Evolutionary conservation across 2,113 vertebrate species (phyloP).

Genomic region (Ictalurus punctatus): DNA sequence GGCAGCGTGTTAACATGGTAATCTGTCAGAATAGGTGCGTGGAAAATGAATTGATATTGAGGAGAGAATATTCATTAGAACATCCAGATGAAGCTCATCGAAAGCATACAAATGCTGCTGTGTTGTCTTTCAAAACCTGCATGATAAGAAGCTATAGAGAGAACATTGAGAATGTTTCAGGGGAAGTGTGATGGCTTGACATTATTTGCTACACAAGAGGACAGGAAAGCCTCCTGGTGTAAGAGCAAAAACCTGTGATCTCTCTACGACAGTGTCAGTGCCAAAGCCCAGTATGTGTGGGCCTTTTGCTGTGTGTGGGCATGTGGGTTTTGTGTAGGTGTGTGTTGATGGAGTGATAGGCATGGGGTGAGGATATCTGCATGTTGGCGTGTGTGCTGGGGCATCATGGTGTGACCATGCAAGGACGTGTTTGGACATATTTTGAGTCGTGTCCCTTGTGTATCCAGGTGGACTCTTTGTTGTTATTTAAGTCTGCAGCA

Average conservation of each 20-base stretch:
- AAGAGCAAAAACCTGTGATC: constrained; percentile 29
- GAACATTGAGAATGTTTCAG: constrained; percentile 1
- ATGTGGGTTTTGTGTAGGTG: constrained; percentile 51
- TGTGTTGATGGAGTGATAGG: constrained; percentile 48
- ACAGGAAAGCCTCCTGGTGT: constrained; percentile 50
- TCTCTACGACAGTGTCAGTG: constrained; percentile 33
- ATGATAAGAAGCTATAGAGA: neutral
- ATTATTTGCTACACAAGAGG: constrained; percentile 26
- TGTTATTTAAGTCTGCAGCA: constrained; percentile 32
- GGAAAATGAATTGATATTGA: constrained; percentile 1
- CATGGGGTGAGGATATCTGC: constrained; percentile 47
- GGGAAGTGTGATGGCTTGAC: constrained; percentile 22
- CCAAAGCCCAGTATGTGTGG: constrained; percentile 56
- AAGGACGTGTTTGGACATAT: neutral
- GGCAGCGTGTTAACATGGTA: constrained; percentile 36
- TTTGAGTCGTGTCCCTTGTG: neutral
- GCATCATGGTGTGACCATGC: constrained; percentile 26
- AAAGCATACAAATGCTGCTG: neutral
- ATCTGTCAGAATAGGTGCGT: constrained; percentile 27
- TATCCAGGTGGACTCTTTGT: neutral
- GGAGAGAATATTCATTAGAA: neutral
- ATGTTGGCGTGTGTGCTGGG: constrained; percentile 30
- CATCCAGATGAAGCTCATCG: neutral
- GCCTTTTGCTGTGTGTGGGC: constrained; percentile 44
- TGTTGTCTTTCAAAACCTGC: neutral